These are phyloP conservation scores for Oscheius onirici DNA, from an alignment of 2,888 invertebrate genomes.

Conservation along the genomic window DNA sequence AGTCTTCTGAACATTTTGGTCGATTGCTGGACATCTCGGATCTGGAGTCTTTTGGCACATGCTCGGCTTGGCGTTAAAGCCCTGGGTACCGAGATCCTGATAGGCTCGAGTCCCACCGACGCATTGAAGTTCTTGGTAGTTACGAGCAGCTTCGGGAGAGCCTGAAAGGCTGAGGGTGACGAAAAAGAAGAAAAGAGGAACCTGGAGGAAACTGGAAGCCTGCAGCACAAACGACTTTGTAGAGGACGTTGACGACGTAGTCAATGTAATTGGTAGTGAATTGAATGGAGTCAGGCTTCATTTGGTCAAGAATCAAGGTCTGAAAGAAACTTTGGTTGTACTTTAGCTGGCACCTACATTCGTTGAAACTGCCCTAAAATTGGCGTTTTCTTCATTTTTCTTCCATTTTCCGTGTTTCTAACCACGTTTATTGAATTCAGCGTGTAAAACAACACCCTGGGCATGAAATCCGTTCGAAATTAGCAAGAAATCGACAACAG, in stretches of 20 bases:
- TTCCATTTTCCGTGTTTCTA: not conserved
- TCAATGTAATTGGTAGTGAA: not conserved
- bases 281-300: not conserved
- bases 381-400: too few species aligned
- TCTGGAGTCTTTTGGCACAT: conserved; percentile 1
- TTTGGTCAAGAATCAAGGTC: not conserved
- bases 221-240: not conserved
- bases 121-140: conserved; percentile 10
- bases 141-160: not conserved
- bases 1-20: not conserved
- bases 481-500: too few species aligned
- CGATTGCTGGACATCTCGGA: conserved; percentile 14
- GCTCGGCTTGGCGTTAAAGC: not conserved
- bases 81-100: not conserved
- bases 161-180: not conserved
- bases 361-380: too few species aligned
- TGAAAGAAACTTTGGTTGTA: too few species aligned
- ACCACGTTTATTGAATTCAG: too few species aligned
- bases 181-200: not conserved
- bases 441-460: too few species aligned
- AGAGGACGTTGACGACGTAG: conserved; percentile 2
- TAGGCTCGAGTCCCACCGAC: conserved; percentile 6
- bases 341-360: too few species aligned
- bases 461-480: too few species aligned
- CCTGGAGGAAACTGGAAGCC: conserved; percentile 15